phyloP scores from a whole-genome alignment of 2,113 vertebrate genomes.

The Nothobranchius furzeri region DNA sequence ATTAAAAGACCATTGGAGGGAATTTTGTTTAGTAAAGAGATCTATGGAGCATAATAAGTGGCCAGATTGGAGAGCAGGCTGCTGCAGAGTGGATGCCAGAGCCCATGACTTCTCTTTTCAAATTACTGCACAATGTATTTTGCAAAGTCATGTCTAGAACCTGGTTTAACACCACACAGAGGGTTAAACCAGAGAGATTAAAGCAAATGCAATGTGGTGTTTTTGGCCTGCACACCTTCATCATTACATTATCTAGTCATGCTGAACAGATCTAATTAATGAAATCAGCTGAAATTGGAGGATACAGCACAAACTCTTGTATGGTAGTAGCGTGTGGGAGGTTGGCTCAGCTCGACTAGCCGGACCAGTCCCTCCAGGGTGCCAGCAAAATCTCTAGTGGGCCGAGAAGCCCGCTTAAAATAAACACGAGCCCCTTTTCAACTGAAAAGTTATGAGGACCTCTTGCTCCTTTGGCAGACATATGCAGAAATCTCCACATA shows the following conservation, averaged over 20 bases:
- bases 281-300: constrained; percentile 34
- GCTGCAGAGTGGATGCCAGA: constrained; percentile 17
- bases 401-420: constrained; percentile 35
- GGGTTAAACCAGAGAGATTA: neutral
- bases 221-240: constrained; percentile 21
- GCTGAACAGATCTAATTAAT: constrained; percentile 39
- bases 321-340: constrained; percentile 65
- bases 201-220: too few species aligned
- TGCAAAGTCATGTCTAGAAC: constrained; percentile 6
- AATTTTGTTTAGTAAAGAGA: neutral
- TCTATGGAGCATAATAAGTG: constrained; percentile 3
- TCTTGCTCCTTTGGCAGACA: constrained; percentile 23
- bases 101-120: constrained; percentile 21
- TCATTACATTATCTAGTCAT: constrained; percentile 20
- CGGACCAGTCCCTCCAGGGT: constrained; percentile 37
- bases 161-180: constrained; percentile 1
- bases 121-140: constrained; percentile 1
- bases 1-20: neutral
- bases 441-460: constrained; percentile 29
- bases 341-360: constrained; percentile 33
- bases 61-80: constrained; percentile 53
- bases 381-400: constrained; percentile 56
- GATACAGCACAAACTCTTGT: constrained; percentile 28
- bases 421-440: constrained; percentile 49
- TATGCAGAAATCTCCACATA: constrained; percentile 6